These are phyloP conservation scores for Aphidius ervi DNA, from an alignment of 1,140 invertebrate species.

Conservation along the genomic window DNA sequence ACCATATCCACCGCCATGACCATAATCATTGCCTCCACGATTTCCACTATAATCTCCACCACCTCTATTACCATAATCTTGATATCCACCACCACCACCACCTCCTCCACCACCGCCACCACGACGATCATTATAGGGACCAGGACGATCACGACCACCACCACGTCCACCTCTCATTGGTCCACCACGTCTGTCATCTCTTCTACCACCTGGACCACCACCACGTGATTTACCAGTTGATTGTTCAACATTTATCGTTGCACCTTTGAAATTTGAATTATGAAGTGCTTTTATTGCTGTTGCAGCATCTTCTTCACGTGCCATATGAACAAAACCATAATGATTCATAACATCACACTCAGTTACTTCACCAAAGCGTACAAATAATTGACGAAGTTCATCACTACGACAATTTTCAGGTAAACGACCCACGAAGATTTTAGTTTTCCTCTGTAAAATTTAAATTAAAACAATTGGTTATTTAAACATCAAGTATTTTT, in stretches of 20 bases:
- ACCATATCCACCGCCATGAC: constrained; percentile 39
- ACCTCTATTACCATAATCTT: constrained; percentile 44
- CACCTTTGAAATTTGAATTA: constrained; percentile 51
- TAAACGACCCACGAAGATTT: constrained; percentile 51
- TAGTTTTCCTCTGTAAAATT: constrained; percentile 47
- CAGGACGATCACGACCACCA: constrained; percentile 37
- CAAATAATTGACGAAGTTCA: constrained; percentile 47
- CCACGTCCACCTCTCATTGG: constrained; percentile 24
- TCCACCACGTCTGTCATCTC: constrained; percentile 45
- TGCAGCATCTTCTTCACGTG: constrained; percentile 48
- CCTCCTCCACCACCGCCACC: constrained; percentile 47
- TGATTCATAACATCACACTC: constrained; percentile 53
- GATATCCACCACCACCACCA: constrained; percentile 45
- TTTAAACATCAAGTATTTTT: constrained; percentile 17
- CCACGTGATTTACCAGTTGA: constrained; percentile 50
- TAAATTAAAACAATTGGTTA: not conserved
- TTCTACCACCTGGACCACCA: constrained; percentile 33
- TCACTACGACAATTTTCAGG: constrained; percentile 52
- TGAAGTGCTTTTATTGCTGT: constrained; percentile 49
- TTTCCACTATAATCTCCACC: constrained; percentile 45
- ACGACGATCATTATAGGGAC: constrained; percentile 52
- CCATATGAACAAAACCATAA: constrained; percentile 52
- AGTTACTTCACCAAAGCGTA: constrained; percentile 49
- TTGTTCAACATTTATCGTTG: constrained; percentile 51
- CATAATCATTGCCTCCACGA: constrained; percentile 34